A percentile compares a stretch with the other conserved stretches of the same genome.
Conservation (phyloP, 1,140 invertebrate genomes). For the Dendrolimus kikuchii region DNA sequence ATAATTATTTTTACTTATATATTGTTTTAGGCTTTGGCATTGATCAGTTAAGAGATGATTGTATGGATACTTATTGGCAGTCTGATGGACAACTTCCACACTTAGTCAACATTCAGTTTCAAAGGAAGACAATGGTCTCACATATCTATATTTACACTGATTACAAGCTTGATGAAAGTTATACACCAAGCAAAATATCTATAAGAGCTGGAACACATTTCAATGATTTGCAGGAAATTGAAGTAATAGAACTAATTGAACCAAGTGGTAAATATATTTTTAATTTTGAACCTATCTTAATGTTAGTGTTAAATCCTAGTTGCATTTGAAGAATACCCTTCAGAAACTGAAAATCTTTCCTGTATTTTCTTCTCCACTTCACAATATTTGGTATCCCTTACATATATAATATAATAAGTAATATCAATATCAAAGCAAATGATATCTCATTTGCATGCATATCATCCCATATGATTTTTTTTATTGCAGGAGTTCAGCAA, state of each 20-base stretch:
- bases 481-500: too few species aligned
- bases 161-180: conserved; percentile 98
- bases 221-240: conserved; percentile 97
- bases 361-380: too few species aligned
- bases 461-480: too few species aligned
- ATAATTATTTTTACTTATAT: too few species aligned
- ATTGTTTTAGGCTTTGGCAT: conserved; percentile 91
- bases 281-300: neutral
- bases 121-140: conserved; percentile 94
- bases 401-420: too few species aligned
- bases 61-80: conserved; percentile 99
- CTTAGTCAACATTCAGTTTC: conserved; percentile 98
- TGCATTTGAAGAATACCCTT: too few species aligned
- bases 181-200: conserved; percentile 97
- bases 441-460: too few species aligned
- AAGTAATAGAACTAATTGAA: conserved; percentile 95
- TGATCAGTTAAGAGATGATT: conserved; percentile 95
- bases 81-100: conserved; percentile 99
- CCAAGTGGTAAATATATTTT: conserved; percentile 78
- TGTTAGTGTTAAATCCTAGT: neutral
- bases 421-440: too few species aligned
- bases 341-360: too few species aligned
- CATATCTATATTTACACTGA: conserved; percentile 98
- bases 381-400: too few species aligned
- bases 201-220: conserved; percentile 96